These are phyloP conservation scores for Cinara cedri DNA, from an alignment of 2,888 invertebrate genomes.

Conservation along the genomic window DNA sequence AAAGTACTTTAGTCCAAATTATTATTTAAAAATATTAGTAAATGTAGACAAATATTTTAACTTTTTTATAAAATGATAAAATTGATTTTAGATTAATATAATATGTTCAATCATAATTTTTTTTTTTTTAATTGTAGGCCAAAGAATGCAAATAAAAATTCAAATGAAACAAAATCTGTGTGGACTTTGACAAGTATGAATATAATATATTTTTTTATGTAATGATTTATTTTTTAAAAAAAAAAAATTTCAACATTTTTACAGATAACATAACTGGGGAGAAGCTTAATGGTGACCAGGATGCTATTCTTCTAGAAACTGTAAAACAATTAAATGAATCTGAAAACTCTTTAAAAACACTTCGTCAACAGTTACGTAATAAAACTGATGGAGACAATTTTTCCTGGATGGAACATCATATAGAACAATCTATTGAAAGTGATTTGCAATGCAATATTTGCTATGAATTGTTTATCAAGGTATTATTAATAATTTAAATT, in stretches of 20 bases:
- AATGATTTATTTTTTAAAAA: background rate
- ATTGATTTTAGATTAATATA: no score
- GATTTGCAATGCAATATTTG: slow-evolving; percentile 50
- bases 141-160: no score
- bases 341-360: slow-evolving; percentile 10
- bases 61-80: no score
- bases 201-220: background rate
- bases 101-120: no score
- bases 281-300: slow-evolving; percentile 2
- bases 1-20: no score
- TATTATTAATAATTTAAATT: slow-evolving; percentile 3
- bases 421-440: slow-evolving; percentile 31
- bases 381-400: slow-evolving; percentile 25
- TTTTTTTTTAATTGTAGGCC: no score
- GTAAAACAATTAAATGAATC: slow-evolving; percentile 48
- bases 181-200: slow-evolving; percentile 42
- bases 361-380: slow-evolving; percentile 24
- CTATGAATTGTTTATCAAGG: slow-evolving; percentile 54
- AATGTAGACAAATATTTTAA: no score
- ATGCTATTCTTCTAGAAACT: slow-evolving; percentile 33
- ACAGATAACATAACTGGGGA: slow-evolving; percentile 34
- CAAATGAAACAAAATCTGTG: background rate
- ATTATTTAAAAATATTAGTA: no score
- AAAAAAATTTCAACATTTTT: background rate
- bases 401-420: slow-evolving; percentile 42